These are phyloP conservation scores for Holcopasites calliopsidis DNA, from an alignment of 1,140 invertebrate species.

Conservation along the genomic window DNA sequence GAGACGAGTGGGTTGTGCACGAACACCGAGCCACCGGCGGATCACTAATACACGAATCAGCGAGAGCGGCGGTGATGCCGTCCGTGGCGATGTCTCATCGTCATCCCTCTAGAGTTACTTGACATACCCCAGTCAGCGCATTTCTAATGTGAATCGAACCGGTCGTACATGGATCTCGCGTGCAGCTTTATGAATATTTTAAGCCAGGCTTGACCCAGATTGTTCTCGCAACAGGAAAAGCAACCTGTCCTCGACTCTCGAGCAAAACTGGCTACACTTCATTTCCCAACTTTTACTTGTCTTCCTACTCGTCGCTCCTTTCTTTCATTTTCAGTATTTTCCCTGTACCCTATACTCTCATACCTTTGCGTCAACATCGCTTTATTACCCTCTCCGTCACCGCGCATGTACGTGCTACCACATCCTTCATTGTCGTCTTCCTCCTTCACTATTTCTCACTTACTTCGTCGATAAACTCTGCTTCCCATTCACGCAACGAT, in stretches of 20 bases:
- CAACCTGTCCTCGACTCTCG: conserved; percentile 44
- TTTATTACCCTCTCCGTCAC: neutral
- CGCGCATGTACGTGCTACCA: neutral
- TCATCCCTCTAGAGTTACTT: conserved; percentile 58
- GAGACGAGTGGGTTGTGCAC: conserved; percentile 21
- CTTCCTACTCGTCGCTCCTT: neutral
- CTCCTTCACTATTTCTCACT: conserved; percentile 4
- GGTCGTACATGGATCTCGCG: conserved; percentile 72
- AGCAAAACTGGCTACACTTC: conserved; percentile 1
- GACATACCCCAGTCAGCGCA: conserved; percentile 67
- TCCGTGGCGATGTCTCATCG: conserved; percentile 17
- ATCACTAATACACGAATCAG: conserved; percentile 42
- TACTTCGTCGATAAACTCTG: neutral
- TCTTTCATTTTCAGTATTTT: conserved; percentile 8
- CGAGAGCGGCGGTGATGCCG: neutral
- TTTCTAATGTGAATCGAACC: conserved; percentile 73
- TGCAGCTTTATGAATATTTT: conserved; percentile 76
- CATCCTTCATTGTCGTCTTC: neutral
- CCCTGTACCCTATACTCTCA: neutral
- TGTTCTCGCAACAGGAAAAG: conserved; percentile 68
- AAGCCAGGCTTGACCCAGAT: conserved; percentile 76
- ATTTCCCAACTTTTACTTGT: conserved; percentile 38
- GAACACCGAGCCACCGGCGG: conserved; percentile 15
- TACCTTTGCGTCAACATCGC: neutral
- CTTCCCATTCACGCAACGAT: neutral